Evolutionary conservation across 1,140 invertebrate genomes (phyloP).

Genomic region (Planococcus citri): DNA sequence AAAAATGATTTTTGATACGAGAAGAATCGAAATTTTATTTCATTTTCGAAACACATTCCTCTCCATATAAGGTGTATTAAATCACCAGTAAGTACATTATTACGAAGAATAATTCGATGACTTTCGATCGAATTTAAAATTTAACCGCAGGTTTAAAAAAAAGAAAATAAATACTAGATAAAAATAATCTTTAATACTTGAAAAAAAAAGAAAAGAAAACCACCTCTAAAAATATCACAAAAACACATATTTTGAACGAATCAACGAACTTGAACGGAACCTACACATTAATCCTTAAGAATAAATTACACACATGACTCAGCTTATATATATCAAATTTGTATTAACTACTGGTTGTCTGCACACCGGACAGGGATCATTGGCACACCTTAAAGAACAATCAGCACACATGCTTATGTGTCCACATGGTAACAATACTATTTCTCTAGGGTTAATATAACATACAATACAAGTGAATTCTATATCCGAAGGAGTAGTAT

Average conservation of each 20-base stretch:
- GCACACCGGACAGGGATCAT: constrained; percentile 56
- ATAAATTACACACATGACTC: background rate
- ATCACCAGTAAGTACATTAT: background rate
- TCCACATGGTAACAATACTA: constrained; percentile 66
- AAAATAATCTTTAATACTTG: background rate
- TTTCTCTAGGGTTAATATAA: constrained; percentile 37
- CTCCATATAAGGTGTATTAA: background rate
- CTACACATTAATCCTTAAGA: too few relatives aligned
- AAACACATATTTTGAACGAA: background rate
- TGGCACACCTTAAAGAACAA: constrained; percentile 52
- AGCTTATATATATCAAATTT: constrained; percentile 50
- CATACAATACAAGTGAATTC: constrained; percentile 65
- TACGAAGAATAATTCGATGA: too few relatives aligned
- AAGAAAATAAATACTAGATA: too few relatives aligned
- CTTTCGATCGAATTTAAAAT: too few relatives aligned
- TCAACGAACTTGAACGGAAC: background rate
- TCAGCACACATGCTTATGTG: constrained; percentile 74
- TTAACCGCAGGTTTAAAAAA: too few relatives aligned
- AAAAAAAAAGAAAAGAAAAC: too few relatives aligned
- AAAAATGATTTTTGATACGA: background rate
- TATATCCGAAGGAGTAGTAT: constrained; percentile 45
- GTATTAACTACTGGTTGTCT: constrained; percentile 47
- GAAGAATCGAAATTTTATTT: background rate
- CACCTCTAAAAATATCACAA: too few relatives aligned
- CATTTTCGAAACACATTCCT: background rate